These are phyloP conservation scores for Cercopithecus mona DNA, from an alignment of 2,113 vertebrate genomes.

Conservation along the genomic window DNA sequence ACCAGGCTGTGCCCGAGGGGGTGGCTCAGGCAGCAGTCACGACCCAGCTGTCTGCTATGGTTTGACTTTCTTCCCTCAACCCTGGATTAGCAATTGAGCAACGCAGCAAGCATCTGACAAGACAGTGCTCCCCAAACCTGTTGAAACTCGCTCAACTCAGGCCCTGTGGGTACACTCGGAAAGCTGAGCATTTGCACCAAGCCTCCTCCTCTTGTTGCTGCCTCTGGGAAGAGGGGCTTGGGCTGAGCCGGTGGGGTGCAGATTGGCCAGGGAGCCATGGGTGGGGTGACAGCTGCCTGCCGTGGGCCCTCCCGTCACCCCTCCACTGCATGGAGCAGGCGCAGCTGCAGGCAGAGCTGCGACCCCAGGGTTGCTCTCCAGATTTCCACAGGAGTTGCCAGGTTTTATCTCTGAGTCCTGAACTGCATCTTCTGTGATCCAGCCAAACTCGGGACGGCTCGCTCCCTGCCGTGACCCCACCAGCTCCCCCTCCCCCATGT, in stretches of 20 bases:
- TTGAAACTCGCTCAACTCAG: conserved; percentile 79
- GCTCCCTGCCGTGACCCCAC: conserved; percentile 63
- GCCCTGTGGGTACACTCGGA: conserved; percentile 55
- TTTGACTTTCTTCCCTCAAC: conserved; percentile 82
- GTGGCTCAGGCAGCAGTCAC: conserved; percentile 52
- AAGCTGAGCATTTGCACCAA: conserved; percentile 59
- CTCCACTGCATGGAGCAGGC: neutral
- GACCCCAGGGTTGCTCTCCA: conserved; percentile 56
- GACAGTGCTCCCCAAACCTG: conserved; percentile 81
- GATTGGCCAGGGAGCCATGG: neutral
- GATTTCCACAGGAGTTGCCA: conserved; percentile 66
- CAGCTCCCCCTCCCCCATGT: conserved; percentile 37
- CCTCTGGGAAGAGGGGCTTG: conserved; percentile 28
- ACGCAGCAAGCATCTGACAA: conserved; percentile 76
- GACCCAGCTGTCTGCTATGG: conserved; percentile 58
- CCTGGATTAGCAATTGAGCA: conserved; percentile 85
- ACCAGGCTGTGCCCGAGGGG: conserved; percentile 47
- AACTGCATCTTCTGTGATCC: conserved; percentile 72
- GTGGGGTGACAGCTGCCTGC: neutral
- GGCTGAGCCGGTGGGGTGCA: neutral
- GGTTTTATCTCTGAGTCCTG: conserved; percentile 73
- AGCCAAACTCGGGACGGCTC: conserved; percentile 57
- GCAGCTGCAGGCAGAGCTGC: conserved; percentile 30
- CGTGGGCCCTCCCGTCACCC: neutral
- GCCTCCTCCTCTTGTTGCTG: conserved; percentile 42